Base-by-base conservation (phyloP, 2,888 invertebrate species). In the Dorcus hopei region DNA sequence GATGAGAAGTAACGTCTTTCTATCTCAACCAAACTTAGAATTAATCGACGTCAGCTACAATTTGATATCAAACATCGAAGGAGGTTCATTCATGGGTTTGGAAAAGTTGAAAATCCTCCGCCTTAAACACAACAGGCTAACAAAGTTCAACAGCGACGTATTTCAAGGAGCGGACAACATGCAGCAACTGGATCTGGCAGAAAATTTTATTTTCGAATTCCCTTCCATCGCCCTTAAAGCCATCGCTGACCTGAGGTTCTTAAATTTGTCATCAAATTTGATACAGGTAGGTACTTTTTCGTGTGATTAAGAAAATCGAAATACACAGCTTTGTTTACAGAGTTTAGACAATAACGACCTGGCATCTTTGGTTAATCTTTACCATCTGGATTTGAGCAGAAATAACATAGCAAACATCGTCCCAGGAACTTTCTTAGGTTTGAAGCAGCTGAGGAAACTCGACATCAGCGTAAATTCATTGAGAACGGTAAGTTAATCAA, bases 381-480 rank as follows among this genome's bases (percentile, higher is more conserved):
- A 91, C 77, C 84, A 87, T 5, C 76, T 95, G 68, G 93, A 95
- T 75, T 80, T 95, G 54, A 93, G 93, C 70, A 83, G 93, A 62
- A 95, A 95, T 75, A 89, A 89, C 70, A 86, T 95, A 14, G 89
- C 89, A 8, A 90, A 90, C 65, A 84, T 95, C 53, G 87, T 89
- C 0, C 87, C 91, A 0, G 92, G 92, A 58, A 90, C 92, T 1
- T 95, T 95, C 75, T 83, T 88, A 9, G 89, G 89, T 2, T 81
- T 94, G 53, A 83, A 83, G 5, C 84, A 86, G 54, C 78, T 95
- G 14, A 83, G 85, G 56, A 87, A 87, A 70, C 81, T 95, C 64
- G 92, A 93, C 72, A 83, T 95, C 9, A 92, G 93, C 63, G 87
- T 94, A 38, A 95, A 95, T 74, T 90, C 92, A 2, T 79, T 95